phyloP scores from a whole-genome alignment of 1,140 invertebrate species.

The Chironomus tepperi region DNA sequence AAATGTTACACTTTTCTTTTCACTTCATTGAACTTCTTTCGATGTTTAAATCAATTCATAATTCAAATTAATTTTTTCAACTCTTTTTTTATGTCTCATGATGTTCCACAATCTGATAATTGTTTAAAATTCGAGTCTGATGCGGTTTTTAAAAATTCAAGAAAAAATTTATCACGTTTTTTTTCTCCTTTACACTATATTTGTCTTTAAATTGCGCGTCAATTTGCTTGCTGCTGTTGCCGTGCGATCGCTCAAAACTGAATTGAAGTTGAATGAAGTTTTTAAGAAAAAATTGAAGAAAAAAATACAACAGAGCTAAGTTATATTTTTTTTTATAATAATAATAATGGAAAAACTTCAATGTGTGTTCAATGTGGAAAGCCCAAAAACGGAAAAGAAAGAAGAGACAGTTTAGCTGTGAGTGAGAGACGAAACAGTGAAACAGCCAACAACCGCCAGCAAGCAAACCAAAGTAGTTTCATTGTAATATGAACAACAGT shows the following conservation, averaged over 20 bases:
- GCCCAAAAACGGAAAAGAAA: conserved; percentile 19
- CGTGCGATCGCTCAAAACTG: conserved; percentile 15
- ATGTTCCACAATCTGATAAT: not conserved
- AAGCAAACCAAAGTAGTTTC: not conserved
- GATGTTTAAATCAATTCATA: not conserved
- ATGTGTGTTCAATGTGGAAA: conserved; percentile 21
- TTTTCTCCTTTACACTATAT: not conserved
- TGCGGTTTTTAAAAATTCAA: not conserved
- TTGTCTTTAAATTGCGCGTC: not conserved
- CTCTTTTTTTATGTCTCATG: no score
- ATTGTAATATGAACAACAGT: conserved; percentile 20
- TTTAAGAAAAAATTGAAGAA: not conserved
- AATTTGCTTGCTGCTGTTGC: conserved; percentile 16
- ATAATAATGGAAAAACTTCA: conserved; percentile 24
- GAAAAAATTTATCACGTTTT: not conserved
- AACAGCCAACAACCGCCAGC: not conserved
- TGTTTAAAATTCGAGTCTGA: not conserved
- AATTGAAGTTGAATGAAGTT: conserved; percentile 18
- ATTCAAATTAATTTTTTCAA: no score
- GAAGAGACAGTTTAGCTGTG: not conserved
- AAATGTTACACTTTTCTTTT: conserved; percentile 9
- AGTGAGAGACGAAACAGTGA: conserved; percentile 5
- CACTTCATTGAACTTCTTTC: not conserved
- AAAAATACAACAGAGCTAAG: not conserved
- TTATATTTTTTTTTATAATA: conserved; percentile 1